Conservation (phyloP, 2,888 invertebrate species). For the Oscheius onirici region DNA sequence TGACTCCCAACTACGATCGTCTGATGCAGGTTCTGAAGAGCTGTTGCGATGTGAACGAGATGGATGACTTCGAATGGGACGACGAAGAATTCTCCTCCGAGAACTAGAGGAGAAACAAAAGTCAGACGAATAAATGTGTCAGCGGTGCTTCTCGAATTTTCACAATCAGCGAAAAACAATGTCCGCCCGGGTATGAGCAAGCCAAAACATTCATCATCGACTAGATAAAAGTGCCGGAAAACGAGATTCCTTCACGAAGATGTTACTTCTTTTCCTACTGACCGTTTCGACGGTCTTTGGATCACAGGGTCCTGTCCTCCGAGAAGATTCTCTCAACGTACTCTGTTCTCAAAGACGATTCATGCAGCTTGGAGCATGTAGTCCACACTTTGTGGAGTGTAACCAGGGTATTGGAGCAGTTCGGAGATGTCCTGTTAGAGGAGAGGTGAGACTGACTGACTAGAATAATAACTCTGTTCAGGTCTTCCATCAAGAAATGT, state of each 20-base stretch:
- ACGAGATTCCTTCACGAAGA: background rate
- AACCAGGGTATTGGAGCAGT: background rate
- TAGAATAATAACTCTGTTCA: background rate
- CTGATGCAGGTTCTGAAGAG: slow-evolving; percentile 2
- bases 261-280: background rate
- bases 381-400: slow-evolving; percentile 16
- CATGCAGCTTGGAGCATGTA: slow-evolving; percentile 10
- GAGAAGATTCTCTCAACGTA: background rate
- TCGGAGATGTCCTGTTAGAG: slow-evolving; percentile 18
- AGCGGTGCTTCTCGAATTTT: no score
- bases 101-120: slow-evolving; percentile 1
- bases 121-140: slow-evolving; percentile 15
- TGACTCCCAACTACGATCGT: background rate
- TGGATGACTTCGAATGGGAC: slow-evolving; percentile 48
- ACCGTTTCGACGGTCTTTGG: background rate
- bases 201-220: no score
- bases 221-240: no score
- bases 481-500: slow-evolving; percentile 2
- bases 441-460: background rate
- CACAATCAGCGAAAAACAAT: no score
- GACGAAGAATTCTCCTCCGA: slow-evolving; percentile 28
- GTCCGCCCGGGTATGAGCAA: no score
- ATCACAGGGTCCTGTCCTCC: background rate
- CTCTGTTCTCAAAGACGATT: background rate
- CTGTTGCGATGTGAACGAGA: slow-evolving; percentile 34